Evolutionary conservation across 2,888 invertebrate genomes (phyloP), one percentile per base, ranked within the genome.

Genomic region (Agrenia bidenticulata): DNA sequence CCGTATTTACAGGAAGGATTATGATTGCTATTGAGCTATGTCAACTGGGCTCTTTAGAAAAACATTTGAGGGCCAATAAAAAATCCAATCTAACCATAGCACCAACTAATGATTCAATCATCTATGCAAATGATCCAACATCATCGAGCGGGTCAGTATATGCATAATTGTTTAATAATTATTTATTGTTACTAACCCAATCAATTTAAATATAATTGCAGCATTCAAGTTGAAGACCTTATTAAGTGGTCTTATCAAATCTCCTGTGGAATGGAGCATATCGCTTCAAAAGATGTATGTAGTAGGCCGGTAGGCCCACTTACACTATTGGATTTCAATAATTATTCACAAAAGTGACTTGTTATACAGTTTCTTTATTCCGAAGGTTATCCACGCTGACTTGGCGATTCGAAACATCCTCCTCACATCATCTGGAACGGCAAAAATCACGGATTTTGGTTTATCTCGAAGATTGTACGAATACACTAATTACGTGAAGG

Each of bases 371-470:
- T 49, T 19, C 7, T 49, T 39, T 39, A 7, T 39, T 39, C 39
- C 15, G 39, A 39, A 51, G 51, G 24, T 51, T 23, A 51, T 63
- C 27, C 63, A 63, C 17, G 21, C 53, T 15, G 58, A 63, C 32
- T 45, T 64, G 7, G 64, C 64, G 9, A 49, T 54, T 1, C 15
- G 64, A 19, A 64, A 64, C 23, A 37, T 64, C 17, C 19, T 64
- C 4, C 26, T 64, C 7, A 56, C 61, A 4, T 41, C 1, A 1
- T 2, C n/a, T 17, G 49, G 37, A 42, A 23, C 23, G 1, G 55
- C 56, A 17, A 64, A 64, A 32, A 61, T 64, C 21, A 61, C 64
- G 9, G 64, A 61, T 21, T 64, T 64, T 55, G 61, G 61, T 15
- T 49, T 64, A 32, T 61, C 61, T 2, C 15, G 64, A 11, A 41